Evolutionary conservation across 2,888 invertebrate species (phyloP), one percentile per base, ranked within the genome.

Genomic region (Philonicus albiceps): DNA sequence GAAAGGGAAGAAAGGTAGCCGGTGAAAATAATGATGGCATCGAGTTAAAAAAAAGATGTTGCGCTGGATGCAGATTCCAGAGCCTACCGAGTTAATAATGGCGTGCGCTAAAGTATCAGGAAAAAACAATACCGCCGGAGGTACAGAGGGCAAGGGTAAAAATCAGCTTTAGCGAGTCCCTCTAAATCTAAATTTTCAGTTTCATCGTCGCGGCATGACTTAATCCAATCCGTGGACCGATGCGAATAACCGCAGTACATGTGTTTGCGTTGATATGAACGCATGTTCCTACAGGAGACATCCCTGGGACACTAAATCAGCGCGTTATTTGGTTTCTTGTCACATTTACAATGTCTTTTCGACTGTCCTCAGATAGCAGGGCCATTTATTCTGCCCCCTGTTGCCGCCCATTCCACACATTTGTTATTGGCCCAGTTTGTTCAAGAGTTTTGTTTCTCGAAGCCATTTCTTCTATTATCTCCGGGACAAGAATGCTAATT

Each of bases 311-410:
- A 89, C 89, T 89, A 89, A 89, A 89, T 89, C 89, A 88, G 88
- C 88, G 88, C 88, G 88, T 88, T 89, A 89, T 88, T 89, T 88
- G 88, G 89, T 89, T 88, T 88, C 89, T 89, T 89, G 89, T 88
- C 89, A 89, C 88, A 89, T 89, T 89, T 89, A 88, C 87, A 88
- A 88, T 88, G 88, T 89, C 88, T 88, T 88, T 85, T 88, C 88
- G 87, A 87, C 88, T 88, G 86, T 75, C 86, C 87, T 87, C 86
- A 87, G 87, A 87, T 86, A 87, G 88, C 86, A 87, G 84, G 76
- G 88, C 87, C 78, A 64, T 85, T 85, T 87, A 85, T 86, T 76
- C 81, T 40, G 86, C 84, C 72, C 86, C 87, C 72, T 83, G 87
- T 80, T 72, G 75, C 76, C 87, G 86, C 53, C 87, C 87, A 30